Conservation (phyloP, 2,113 vertebrate genomes). For the Cebus imitator region DNA sequence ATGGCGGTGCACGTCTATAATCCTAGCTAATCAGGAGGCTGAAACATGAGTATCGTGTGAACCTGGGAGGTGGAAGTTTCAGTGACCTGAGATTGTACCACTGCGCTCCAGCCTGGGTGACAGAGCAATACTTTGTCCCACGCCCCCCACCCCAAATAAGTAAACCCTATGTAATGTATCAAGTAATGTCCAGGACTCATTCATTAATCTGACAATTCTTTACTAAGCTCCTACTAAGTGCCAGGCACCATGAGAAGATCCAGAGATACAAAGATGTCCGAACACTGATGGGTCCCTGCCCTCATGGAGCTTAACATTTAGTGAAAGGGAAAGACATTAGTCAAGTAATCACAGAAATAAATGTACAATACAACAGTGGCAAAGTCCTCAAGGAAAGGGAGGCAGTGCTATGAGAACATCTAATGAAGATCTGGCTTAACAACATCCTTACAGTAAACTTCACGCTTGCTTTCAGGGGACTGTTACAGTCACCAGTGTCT, state of each 20-base stretch:
- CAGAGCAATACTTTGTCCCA: no score
- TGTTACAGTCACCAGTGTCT: not conserved
- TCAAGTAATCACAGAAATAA: not conserved
- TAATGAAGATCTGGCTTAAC: not conserved
- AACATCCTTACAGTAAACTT: not conserved
- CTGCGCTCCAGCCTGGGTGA: no score
- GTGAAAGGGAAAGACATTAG: not conserved
- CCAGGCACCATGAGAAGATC: not conserved
- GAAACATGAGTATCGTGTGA: no score
- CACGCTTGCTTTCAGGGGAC: not conserved
- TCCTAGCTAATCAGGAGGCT: no score
- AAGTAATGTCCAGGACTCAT: not conserved
- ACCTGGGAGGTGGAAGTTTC: no score
- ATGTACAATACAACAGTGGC: not conserved
- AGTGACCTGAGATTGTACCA: no score
- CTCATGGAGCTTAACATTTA: not conserved
- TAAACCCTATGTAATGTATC: not conserved
- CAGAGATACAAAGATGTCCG: not conserved
- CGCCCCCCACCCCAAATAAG: not conserved
- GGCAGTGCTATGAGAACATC: not conserved
- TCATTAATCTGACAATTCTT: not conserved
- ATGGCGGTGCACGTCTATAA: no score
- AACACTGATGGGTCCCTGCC: not conserved
- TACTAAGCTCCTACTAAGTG: not conserved
- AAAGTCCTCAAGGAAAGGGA: not conserved